phyloP scores from a whole-genome alignment of 1,140 invertebrate genomes.

The Portunus trituberculatus region DNA sequence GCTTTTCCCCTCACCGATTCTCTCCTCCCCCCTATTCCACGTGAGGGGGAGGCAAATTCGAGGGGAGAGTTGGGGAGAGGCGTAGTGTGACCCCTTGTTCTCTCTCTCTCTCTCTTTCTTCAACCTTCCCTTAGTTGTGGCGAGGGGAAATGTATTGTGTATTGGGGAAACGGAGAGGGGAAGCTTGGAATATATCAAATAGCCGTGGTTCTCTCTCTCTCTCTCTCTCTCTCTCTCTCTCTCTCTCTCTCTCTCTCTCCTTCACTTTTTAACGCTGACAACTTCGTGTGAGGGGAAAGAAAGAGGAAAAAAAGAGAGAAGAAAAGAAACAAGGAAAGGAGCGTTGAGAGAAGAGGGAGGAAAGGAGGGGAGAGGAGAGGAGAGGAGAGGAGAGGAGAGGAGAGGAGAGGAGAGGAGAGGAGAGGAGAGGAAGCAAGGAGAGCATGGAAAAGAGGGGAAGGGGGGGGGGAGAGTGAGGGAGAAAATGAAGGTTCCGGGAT shows the following conservation, averaged over 20 bases:
- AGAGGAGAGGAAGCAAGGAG: neutral
- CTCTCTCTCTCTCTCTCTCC: constrained; percentile 9
- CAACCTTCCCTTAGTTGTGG: neutral
- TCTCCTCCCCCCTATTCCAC: no score
- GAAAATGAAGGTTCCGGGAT: no score
- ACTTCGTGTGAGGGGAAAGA: neutral
- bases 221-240: constrained; percentile 10
- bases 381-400: neutral
- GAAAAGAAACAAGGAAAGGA: neutral
- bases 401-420: neutral
- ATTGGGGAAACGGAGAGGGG: no score
- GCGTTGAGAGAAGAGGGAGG: neutral
- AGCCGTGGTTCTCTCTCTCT: neutral
- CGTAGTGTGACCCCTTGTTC: neutral
- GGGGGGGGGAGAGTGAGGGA: neutral
- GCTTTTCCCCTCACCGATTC: no score
- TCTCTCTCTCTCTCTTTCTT: neutral
- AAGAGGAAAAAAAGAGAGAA: neutral
- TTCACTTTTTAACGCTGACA: neutral
- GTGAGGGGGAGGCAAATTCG: no score
- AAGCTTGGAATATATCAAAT: no score
- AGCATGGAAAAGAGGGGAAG: neutral
- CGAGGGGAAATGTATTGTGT: no score
- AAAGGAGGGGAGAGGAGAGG: no score
- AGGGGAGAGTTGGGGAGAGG: no score